phyloP scores from a whole-genome alignment of 2,113 vertebrate genomes.

The Hippopotamus amphibius region DNA sequence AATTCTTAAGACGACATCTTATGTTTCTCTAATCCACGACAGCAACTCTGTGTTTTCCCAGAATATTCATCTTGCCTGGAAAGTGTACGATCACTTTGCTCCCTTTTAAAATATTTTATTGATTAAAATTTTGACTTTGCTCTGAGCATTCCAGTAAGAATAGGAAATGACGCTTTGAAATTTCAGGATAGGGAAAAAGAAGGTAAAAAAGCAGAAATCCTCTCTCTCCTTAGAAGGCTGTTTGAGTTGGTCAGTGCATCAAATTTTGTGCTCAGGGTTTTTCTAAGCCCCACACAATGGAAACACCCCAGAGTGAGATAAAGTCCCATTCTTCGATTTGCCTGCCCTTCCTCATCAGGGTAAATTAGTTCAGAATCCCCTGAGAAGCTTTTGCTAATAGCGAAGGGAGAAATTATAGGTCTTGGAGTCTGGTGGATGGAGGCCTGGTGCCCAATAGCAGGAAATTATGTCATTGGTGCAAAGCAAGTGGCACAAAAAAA shows the following conservation, averaged over 20 bases:
- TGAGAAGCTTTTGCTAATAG: background rate
- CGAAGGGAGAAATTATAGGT: background rate
- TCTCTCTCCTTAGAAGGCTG: background rate
- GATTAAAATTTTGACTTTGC: constrained; percentile 19
- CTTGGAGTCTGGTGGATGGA: background rate
- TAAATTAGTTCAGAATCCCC: background rate
- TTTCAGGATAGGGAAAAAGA: background rate
- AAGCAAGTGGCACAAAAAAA: background rate
- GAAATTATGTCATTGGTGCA: background rate
- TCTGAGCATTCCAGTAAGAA: background rate
- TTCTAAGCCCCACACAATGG: background rate
- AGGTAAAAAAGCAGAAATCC: background rate
- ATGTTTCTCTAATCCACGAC: background rate
- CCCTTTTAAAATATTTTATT: constrained; percentile 20
- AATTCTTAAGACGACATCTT: background rate
- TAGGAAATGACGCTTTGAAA: background rate
- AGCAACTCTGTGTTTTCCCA: background rate
- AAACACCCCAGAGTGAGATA: background rate
- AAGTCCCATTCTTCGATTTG: background rate
- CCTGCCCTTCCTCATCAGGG: background rate
- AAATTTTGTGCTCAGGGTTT: background rate
- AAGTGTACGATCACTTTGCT: background rate
- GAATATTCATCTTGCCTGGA: background rate
- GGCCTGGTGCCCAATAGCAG: background rate
- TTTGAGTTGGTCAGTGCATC: background rate